Percentiles rank a stretch among this genome's conserved stretches.
Conservation (phyloP, 2,888 invertebrate genomes). For the Phoronis australis region DNA sequence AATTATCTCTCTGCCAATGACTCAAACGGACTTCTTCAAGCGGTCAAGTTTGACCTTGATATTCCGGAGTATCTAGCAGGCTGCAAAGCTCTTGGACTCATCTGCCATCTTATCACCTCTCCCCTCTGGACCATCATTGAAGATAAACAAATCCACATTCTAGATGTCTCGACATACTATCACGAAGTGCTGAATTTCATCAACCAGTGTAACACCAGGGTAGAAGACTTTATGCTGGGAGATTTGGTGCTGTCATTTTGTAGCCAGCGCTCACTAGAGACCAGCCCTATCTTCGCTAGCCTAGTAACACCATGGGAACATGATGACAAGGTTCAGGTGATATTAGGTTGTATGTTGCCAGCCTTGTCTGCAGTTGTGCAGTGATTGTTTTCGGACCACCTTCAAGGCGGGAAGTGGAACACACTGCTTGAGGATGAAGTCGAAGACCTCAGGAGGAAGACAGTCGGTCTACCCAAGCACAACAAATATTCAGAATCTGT, state of each 20-base stretch:
- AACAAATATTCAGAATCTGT: constrained; percentile 5
- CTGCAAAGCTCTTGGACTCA: constrained; percentile 17
- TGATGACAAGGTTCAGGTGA: constrained; percentile 1
- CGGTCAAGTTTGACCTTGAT: constrained; percentile 15
- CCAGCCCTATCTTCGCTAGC: constrained; percentile 1
- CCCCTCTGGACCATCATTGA: constrained; percentile 12
- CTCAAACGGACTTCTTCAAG: constrained; percentile 13
- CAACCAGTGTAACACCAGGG: constrained; percentile 3
- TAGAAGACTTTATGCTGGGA: constrained; percentile 9
- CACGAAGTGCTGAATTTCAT: constrained; percentile 4
- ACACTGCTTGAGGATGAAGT: constrained; percentile 3
- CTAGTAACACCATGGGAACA: constrained; percentile 1
- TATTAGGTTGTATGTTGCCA: constrained; percentile 4
- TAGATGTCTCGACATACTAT: constrained; percentile 9
- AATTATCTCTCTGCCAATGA: background rate
- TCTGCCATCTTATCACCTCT: constrained; percentile 10
- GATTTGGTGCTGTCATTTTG: constrained; percentile 8
- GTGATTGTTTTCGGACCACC: background rate
- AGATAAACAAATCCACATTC: constrained; percentile 9
- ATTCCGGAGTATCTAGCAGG: constrained; percentile 16
- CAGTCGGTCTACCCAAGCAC: constrained; percentile 2
- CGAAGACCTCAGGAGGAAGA: constrained; percentile 3
- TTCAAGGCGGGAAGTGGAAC: constrained; percentile 6
- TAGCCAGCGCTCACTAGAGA: background rate
- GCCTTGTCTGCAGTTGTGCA: background rate